Percentiles rank a stretch among this genome's conserved stretches.
These are phyloP conservation scores for Avahi laniger DNA, from an alignment of 2,797 vertebrate species.

Conservation along the genomic window DNA sequence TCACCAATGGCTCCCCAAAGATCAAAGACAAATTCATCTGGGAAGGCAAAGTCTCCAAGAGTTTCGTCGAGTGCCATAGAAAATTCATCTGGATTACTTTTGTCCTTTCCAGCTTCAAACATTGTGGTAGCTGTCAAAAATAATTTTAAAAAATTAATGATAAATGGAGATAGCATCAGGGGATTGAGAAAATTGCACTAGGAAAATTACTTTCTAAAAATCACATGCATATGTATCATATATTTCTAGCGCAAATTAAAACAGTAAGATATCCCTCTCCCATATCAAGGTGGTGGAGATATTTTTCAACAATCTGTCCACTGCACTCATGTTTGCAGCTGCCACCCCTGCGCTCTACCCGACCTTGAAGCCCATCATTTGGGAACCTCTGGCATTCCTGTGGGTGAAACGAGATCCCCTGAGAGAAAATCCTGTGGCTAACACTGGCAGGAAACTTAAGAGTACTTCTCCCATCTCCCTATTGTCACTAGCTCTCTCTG, in stretches of 20 bases:
- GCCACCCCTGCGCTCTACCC: not conserved
- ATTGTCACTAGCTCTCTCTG: not conserved
- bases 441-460: not conserved
- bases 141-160: not conserved
- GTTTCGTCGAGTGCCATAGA: slow-evolving; percentile 93
- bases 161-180: not conserved
- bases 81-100: slow-evolving; percentile 96
- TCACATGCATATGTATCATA: not conserved
- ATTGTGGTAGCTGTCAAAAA: slow-evolving; percentile 92
- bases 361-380: not conserved
- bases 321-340: not conserved
- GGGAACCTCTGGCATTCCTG: not conserved
- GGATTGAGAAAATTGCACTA: not conserved
- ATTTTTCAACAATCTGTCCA: not conserved
- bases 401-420: not conserved
- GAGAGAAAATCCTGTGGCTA: not conserved
- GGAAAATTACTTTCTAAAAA: not conserved
- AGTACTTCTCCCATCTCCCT: too few relatives aligned
- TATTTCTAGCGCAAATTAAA: not conserved
- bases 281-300: not conserved
- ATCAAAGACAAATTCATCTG: slow-evolving; percentile 97
- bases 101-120: slow-evolving; percentile 97
- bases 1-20: slow-evolving; percentile 98
- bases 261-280: not conserved
- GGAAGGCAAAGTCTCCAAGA: slow-evolving; percentile 97